Percentiles rank a stretch among this genome's conserved stretches.
phyloP scores from a whole-genome alignment of 2,797 vertebrate genomes.

The Etheostoma perlongum region DNA sequence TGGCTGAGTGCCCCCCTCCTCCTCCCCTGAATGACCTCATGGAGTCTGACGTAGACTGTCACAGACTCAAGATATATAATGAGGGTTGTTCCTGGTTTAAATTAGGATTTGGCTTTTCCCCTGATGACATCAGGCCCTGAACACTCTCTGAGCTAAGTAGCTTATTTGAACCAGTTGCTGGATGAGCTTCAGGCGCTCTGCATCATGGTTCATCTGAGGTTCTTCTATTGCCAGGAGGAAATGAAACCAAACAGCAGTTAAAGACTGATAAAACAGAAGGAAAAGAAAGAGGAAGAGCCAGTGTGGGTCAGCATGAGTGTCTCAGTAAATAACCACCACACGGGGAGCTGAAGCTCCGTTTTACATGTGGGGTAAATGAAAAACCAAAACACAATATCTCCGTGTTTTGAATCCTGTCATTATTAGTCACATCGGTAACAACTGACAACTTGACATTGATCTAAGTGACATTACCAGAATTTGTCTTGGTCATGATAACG shows the following conservation, averaged over 20 bases:
- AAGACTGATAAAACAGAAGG: background rate
- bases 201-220: background rate
- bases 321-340: background rate
- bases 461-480: too few relatives aligned
- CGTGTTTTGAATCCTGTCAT: too few relatives aligned
- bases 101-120: slow-evolving; percentile 9
- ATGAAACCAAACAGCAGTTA: background rate
- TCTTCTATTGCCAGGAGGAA: background rate
- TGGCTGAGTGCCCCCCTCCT: slow-evolving; percentile 2
- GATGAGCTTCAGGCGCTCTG: background rate
- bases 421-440: too few relatives aligned
- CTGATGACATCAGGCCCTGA: slow-evolving; percentile 2
- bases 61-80: background rate
- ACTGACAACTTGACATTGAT: too few relatives aligned
- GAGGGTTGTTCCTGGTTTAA: slow-evolving; percentile 19
- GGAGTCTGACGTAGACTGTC: background rate
- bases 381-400: too few relatives aligned
- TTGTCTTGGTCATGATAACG: too few relatives aligned
- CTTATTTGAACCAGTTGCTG: background rate
- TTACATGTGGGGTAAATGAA: too few relatives aligned
- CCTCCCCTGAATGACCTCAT: slow-evolving; percentile 6
- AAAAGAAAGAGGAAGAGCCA: background rate
- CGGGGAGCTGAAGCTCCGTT: too few relatives aligned
- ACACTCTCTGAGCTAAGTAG: background rate
- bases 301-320: background rate